Conservation (phyloP, 2,888 invertebrate genomes). For the Lasioglossum morio region DNA sequence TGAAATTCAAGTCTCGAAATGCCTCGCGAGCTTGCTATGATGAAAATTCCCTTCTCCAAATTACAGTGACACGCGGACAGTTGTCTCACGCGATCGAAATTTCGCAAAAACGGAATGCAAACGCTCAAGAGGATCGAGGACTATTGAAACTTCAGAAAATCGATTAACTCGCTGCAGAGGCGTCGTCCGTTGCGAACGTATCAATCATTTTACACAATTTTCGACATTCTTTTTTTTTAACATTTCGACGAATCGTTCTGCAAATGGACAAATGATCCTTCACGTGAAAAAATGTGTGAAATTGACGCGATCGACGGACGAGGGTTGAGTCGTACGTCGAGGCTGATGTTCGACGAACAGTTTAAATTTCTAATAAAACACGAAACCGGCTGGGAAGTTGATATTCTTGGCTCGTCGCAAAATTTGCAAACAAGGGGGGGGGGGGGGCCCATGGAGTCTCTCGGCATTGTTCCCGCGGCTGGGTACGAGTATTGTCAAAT, state of each 20-base stretch:
- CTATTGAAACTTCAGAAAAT: not conserved
- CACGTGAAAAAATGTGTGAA: no score
- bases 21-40: not conserved
- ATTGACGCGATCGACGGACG: no score
- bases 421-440: constrained; percentile 9
- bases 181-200: no score
- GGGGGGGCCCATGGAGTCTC: not conserved
- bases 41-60: not conserved
- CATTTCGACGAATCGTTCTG: no score
- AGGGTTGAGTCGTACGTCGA: no score
- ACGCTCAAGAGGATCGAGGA: not conserved
- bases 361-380: not conserved
- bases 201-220: no score
- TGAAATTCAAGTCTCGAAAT: not conserved
- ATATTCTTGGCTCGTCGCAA: constrained; percentile 2
- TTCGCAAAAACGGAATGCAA: not conserved
- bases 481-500: constrained; percentile 20
- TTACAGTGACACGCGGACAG: not conserved
- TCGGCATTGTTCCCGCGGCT: not conserved
- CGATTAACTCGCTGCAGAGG: not conserved
- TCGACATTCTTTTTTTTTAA: no score
- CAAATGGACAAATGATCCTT: no score
- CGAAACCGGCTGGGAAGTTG: not conserved
- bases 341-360: not conserved
- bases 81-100: not conserved